Evolutionary conservation across 2,113 vertebrate genomes (phyloP).

Genomic region (Dicrurus megarhynchus): DNA sequence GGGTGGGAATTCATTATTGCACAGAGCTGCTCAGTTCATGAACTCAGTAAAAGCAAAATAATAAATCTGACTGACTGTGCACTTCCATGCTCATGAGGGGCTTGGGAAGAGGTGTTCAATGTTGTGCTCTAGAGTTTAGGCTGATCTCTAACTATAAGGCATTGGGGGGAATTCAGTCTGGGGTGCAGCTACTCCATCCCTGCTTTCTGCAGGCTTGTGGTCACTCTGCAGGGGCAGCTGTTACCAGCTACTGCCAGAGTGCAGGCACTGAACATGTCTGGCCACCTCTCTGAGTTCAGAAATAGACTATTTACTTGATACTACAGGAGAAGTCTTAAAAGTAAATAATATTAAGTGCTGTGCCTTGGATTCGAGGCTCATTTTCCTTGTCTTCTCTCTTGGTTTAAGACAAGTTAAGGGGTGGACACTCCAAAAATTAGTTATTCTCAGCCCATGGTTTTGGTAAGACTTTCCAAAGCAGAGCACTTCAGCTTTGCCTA

Average conservation of each 20-base stretch:
- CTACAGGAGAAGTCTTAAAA: background rate
- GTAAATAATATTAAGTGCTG: background rate
- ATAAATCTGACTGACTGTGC: background rate
- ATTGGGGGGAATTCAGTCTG: background rate
- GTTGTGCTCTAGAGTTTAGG: background rate
- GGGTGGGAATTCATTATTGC: background rate
- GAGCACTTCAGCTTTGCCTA: background rate
- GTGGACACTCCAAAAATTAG: background rate
- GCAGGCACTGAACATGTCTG: background rate
- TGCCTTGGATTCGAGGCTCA: background rate
- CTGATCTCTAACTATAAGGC: background rate
- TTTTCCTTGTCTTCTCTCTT: background rate
- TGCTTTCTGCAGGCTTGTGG: background rate
- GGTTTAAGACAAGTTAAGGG: background rate
- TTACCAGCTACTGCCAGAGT: background rate
- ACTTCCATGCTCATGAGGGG: background rate
- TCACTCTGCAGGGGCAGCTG: background rate
- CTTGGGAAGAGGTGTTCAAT: background rate
- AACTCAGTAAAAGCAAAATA: background rate
- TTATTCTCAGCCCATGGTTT: background rate
- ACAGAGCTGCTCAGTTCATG: accelerated
- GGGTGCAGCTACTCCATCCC: background rate
- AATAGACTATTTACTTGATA: background rate
- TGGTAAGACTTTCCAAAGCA: background rate
- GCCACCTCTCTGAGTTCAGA: background rate